A percentile compares a stretch with the other conserved stretches of the same genome.
These are phyloP conservation scores for Sebastes fasciatus DNA, from an alignment of 2,113 vertebrate genomes.

Conservation along the genomic window DNA sequence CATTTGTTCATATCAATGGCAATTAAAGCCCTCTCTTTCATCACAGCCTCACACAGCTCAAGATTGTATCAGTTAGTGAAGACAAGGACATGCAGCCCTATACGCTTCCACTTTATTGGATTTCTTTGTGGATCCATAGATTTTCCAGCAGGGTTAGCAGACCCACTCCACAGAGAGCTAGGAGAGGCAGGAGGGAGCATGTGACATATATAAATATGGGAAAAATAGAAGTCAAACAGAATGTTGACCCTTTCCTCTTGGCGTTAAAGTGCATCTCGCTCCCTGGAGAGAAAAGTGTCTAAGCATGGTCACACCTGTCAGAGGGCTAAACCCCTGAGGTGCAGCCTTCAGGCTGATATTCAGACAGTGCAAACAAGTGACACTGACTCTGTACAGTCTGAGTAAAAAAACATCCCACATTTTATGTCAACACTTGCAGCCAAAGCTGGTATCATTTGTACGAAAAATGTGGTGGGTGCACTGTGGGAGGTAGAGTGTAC, in stretches of 20 bases:
- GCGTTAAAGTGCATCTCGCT: conserved; percentile 1
- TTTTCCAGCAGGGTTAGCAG: neutral
- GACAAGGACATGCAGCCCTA: conserved; percentile 5
- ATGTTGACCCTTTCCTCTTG: neutral
- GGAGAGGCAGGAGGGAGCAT: neutral
- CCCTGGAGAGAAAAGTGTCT: neutral
- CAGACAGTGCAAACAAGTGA: conserved; percentile 16
- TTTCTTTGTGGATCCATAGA: conserved; percentile 8
- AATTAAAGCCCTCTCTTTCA: neutral
- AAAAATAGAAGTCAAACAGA: conserved; percentile 17
- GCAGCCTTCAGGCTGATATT: conserved; percentile 12
- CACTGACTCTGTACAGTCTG: neutral
- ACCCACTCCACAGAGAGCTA: neutral
- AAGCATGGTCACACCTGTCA: conserved; percentile 19
- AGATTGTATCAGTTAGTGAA: neutral
- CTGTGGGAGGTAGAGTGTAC: neutral
- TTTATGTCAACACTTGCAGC: neutral
- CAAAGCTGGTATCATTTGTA: conserved; percentile 7
- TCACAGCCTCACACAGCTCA: neutral
- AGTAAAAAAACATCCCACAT: neutral
- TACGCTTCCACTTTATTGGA: neutral
- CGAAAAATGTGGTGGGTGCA: neutral
- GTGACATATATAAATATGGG: neutral
- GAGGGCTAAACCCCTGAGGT: conserved; percentile 11
- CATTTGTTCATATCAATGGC: neutral